These are phyloP conservation scores for Ceratothoa steindachneri DNA, from an alignment of 2,888 invertebrate species.

Conservation along the genomic window DNA sequence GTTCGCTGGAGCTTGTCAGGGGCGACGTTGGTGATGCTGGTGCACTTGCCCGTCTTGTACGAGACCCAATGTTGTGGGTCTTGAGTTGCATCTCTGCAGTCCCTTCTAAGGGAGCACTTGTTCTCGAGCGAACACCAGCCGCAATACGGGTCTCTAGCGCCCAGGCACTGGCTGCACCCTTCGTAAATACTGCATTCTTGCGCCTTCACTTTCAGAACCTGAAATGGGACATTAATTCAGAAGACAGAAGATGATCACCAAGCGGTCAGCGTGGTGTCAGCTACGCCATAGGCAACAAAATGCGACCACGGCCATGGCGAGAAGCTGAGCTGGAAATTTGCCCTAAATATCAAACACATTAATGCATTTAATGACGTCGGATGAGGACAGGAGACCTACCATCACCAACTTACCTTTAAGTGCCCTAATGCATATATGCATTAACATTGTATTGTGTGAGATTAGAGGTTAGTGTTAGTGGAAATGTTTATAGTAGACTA, in stretches of 20 bases:
- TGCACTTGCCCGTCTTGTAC: constrained; percentile 93
- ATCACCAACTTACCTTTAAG: too few relatives aligned
- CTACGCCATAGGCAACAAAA: too few relatives aligned
- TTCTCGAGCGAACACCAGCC: constrained; percentile 96
- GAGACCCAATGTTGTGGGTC: constrained; percentile 93
- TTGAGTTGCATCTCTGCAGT: constrained; percentile 83
- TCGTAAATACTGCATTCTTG: constrained; percentile 88
- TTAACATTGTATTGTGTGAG: too few relatives aligned
- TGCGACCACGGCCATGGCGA: too few relatives aligned
- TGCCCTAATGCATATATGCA: too few relatives aligned
- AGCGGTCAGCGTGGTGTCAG: neutral
- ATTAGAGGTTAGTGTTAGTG: too few relatives aligned
- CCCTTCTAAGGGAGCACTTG: constrained; percentile 80
- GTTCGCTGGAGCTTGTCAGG: constrained; percentile 89
- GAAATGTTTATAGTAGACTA: too few relatives aligned
- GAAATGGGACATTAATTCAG: too few relatives aligned
- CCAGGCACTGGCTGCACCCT: constrained; percentile 85
- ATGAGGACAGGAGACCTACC: too few relatives aligned
- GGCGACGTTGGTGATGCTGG: constrained; percentile 70
- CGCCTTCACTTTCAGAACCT: constrained; percentile 83
- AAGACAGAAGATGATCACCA: constrained; percentile 3
- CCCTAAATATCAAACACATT: too few relatives aligned
- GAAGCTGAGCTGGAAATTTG: too few relatives aligned
- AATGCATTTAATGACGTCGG: too few relatives aligned
- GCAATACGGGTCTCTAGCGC: constrained; percentile 92